Evolutionary conservation across 2,113 vertebrate genomes (phyloP).

Genomic region (Pollachius pollachius): DNA sequence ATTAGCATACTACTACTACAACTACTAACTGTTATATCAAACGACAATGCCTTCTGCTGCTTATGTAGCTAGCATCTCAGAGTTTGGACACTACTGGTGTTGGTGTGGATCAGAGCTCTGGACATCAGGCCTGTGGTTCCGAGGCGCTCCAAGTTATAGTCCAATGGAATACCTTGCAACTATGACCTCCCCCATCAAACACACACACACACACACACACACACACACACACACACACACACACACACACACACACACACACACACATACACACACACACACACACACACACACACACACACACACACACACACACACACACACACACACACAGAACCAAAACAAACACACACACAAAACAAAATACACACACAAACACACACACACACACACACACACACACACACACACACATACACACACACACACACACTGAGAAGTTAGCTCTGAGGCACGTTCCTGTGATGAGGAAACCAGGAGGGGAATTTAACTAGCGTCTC

Average conservation of each 20-base stretch:
- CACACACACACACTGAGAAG: constrained; percentile 41
- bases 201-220: constrained; percentile 7
- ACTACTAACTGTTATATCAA: no score
- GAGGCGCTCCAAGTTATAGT: constrained; percentile 14
- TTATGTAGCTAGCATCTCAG: constrained; percentile 11
- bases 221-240: constrained; percentile 30
- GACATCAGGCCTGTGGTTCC: constrained; percentile 24
- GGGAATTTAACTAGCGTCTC: constrained; percentile 59
- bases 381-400: no score
- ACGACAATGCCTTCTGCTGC: background rate
- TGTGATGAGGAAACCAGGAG: constrained; percentile 69
- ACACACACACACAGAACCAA: no score
- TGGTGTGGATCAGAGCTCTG: constrained; percentile 28
- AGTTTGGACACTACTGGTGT: background rate
- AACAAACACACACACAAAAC: no score
- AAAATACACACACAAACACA: no score
- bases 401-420: no score
- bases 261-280: constrained; percentile 26
- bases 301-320: constrained; percentile 16
- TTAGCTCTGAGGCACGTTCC: constrained; percentile 31
- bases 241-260: constrained; percentile 26
- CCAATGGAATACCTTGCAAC: background rate
- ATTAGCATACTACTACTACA: no score
- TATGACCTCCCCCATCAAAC: no score
- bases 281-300: constrained; percentile 29